A percentile compares a stretch with the other conserved stretches of the same genome.
Evolutionary conservation across 2,113 vertebrate genomes (phyloP).

Genomic region (Myanophis thanlyinensis): DNA sequence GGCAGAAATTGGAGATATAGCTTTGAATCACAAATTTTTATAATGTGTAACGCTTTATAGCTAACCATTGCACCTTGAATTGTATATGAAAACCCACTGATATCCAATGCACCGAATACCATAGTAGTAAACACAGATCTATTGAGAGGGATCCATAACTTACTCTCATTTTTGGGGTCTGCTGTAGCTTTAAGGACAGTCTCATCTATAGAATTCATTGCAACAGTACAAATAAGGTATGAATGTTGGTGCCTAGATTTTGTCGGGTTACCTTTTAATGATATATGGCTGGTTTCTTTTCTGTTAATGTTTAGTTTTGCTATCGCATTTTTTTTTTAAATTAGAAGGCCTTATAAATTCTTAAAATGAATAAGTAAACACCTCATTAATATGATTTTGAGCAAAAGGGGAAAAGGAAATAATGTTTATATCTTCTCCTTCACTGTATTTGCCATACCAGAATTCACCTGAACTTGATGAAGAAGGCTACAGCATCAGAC

Average conservation of each 20-base stretch:
- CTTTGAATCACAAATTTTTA: background rate
- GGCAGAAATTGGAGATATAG: background rate
- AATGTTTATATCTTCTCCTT: background rate
- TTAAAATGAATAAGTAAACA: background rate
- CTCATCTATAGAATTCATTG: background rate
- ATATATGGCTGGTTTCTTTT: background rate
- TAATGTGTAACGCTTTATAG: background rate
- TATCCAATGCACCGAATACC: background rate
- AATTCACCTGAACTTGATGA: slow-evolving; percentile 95
- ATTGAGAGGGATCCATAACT: background rate
- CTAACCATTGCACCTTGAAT: background rate
- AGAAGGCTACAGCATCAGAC: slow-evolving; percentile 95
- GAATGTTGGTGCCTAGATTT: background rate
- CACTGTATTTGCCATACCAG: slow-evolving; percentile 63
- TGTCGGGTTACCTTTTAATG: background rate
- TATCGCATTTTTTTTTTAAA: background rate
- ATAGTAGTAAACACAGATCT: background rate
- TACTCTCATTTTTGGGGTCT: background rate
- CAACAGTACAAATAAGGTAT: background rate
- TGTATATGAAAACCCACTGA: background rate
- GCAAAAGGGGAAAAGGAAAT: background rate
- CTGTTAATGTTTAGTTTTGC: background rate
- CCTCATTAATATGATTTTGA: background rate
- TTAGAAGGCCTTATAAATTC: background rate
- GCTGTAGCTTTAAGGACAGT: background rate